Evolutionary conservation across 2,113 vertebrate species (phyloP).

Genomic region (Lonchura striata): DNA sequence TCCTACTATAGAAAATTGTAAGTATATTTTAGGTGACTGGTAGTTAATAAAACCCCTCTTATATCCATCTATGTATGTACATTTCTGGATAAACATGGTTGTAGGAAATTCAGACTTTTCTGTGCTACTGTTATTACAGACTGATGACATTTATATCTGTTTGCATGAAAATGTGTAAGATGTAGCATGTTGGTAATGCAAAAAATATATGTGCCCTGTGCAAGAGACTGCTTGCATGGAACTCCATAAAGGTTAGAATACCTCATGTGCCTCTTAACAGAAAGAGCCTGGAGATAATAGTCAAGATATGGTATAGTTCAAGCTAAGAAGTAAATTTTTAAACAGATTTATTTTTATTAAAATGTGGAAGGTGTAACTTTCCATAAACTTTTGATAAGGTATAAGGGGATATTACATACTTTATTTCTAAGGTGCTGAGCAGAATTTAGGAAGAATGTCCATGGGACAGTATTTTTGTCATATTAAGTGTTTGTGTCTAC

Average conservation of each 20-base stretch:
- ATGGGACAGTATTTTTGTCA: not conserved
- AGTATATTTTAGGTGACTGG: constrained; percentile 69
- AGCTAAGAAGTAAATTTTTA: not conserved
- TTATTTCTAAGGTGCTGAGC: not conserved
- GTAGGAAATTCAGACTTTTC: not conserved
- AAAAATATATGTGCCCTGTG: not conserved
- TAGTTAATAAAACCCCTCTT: not conserved
- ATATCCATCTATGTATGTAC: not conserved
- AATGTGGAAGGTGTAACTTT: not conserved
- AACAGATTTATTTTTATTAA: not conserved
- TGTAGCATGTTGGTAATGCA: not conserved
- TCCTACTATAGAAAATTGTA: constrained; percentile 99
- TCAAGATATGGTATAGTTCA: not conserved
- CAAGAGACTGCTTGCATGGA: not conserved
- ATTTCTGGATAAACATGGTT: not conserved
- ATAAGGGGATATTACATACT: not conserved
- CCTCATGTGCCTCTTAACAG: not conserved
- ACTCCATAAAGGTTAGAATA: not conserved
- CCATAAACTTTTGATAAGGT: not conserved
- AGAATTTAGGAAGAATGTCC: not conserved
- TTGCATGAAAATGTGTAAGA: not conserved
- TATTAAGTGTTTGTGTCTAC: not conserved
- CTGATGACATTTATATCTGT: not conserved
- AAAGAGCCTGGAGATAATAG: not conserved
- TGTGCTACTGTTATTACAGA: not conserved